phyloP scores from a whole-genome alignment of 2,113 vertebrate genomes.

The Cebidichthys violaceus region DNA sequence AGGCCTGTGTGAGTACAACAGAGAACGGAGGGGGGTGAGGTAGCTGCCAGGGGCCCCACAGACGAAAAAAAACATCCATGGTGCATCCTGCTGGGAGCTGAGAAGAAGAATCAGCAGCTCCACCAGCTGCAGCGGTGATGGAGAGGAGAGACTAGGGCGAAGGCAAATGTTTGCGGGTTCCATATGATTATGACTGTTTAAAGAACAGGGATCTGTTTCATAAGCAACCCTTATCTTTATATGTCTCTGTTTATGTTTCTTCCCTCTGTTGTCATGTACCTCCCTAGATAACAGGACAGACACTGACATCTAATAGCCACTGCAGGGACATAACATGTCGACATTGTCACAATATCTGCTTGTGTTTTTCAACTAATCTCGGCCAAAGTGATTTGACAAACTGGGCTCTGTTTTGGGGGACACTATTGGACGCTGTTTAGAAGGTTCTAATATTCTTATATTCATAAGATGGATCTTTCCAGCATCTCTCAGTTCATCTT shows the following conservation, averaged over 20 bases:
- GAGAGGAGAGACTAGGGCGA: not conserved
- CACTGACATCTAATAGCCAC: not conserved
- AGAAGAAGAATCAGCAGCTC: not conserved
- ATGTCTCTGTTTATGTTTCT: not conserved
- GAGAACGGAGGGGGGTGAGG: conserved; percentile 20
- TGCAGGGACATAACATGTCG: not conserved
- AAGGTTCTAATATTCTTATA: not conserved
- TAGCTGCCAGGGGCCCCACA: conserved; percentile 33
- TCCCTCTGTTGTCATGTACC: not conserved
- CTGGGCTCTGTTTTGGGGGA: not conserved
- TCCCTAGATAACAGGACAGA: not conserved
- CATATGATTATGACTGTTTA: not conserved
- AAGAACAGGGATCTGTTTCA: not conserved
- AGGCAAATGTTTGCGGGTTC: conserved; percentile 10
- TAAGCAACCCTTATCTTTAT: not conserved
- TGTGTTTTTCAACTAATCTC: not conserved
- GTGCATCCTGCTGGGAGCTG: conserved; percentile 26
- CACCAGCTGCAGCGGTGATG: conserved; percentile 23
- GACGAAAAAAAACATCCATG: conserved; percentile 39
- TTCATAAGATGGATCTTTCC: not conserved
- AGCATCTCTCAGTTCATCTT: not conserved
- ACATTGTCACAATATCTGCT: not conserved
- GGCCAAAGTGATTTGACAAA: not conserved
- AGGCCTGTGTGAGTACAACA: conserved; percentile 54
- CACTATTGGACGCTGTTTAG: not conserved